Evolutionary conservation across 2,113 vertebrate species (phyloP), one percentile per base, ranked within the genome.

Genomic region (Artemisiospiza belli): DNA sequence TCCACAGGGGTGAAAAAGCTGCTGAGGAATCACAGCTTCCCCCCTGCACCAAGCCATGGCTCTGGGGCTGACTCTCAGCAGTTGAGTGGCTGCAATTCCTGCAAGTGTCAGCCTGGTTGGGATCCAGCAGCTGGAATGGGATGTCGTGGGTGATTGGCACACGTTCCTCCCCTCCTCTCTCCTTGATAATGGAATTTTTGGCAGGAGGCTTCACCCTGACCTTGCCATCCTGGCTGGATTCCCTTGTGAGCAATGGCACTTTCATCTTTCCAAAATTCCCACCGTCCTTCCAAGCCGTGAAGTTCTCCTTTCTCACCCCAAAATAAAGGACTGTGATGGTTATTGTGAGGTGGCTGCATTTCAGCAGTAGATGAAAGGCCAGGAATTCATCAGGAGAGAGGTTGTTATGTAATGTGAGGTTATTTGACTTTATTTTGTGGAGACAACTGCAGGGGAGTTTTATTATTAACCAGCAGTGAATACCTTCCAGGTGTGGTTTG

Each of bases 151-250:
- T 66, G 74, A 75, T 67, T 27, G 92, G 73, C 69, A 64, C 79
- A 21, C 2, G 5, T 66, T 77, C 49, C 72, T 59, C 10, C 22
- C 52, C 57, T 75, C 47, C 64, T 69, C 78, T 75, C 59, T 39
- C 77, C 95, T 81, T 64, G 54, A 6, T 87, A 59, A 58, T 41
- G 84, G 82, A 41, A 57, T 89, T 90, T 90, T 80, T 97, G 97
- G 96, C 96, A 94, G 83, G 79, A 72, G 64, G n/a, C 54, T 44
- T 52, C 57, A 57, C 54, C 2, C 62, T 89, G 91, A 91, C 92
- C 93, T 80, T 25, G 70, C 66, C 11, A 0, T 61, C 44, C 68
- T 93, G 94, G 86, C 88, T 39, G 55, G 41, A 22, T 90, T 90
- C 88, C 88, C 16, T 49, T 0, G 0, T 49, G 57, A 75, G 75